phyloP scores from a whole-genome alignment of 2,888 invertebrate genomes.

The Euspilapteryx auroguttella region DNA sequence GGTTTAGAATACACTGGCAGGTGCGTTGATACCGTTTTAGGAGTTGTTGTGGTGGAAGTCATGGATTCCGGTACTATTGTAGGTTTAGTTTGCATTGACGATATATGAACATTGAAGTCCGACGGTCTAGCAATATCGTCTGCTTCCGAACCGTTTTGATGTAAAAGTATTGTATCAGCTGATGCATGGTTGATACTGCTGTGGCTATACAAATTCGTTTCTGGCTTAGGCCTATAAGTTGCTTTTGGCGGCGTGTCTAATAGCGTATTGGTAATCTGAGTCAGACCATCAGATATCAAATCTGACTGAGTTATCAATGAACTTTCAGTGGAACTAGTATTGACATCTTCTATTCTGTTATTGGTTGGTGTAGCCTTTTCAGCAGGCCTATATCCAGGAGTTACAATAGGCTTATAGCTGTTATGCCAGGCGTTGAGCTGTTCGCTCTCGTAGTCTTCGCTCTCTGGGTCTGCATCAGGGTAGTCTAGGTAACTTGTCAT shows the following conservation, averaged over 20 bases:
- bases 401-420: slow-evolving; percentile 46
- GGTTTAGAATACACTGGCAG: slow-evolving; percentile 45
- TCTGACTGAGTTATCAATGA: slow-evolving; percentile 38
- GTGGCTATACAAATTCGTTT: slow-evolving; percentile 30
- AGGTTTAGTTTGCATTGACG: slow-evolving; percentile 51
- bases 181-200: slow-evolving; percentile 63
- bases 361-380: no score
- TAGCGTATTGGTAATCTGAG: slow-evolving; percentile 57
- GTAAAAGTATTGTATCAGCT: slow-evolving; percentile 66
- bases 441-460: slow-evolving; percentile 38
- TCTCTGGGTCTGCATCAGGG: slow-evolving; percentile 31
- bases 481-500: slow-evolving; percentile 51
- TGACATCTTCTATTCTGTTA: no score
- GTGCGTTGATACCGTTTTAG: slow-evolving; percentile 37
- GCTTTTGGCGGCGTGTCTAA: slow-evolving; percentile 46
- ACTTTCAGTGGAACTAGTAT: slow-evolving; percentile 28
- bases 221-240: slow-evolving; percentile 28
- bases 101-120: slow-evolving; percentile 51
- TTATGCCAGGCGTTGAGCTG: slow-evolving; percentile 42
- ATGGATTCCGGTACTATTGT: slow-evolving; percentile 24
- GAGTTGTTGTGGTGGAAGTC: slow-evolving; percentile 22
- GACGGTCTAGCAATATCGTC: slow-evolving; percentile 49
- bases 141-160: slow-evolving; percentile 58
- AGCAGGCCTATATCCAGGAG: slow-evolving; percentile 42
- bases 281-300: slow-evolving; percentile 57